Conservation (phyloP, 2,113 vertebrate genomes). For the Peromyscus californicus region DNA sequence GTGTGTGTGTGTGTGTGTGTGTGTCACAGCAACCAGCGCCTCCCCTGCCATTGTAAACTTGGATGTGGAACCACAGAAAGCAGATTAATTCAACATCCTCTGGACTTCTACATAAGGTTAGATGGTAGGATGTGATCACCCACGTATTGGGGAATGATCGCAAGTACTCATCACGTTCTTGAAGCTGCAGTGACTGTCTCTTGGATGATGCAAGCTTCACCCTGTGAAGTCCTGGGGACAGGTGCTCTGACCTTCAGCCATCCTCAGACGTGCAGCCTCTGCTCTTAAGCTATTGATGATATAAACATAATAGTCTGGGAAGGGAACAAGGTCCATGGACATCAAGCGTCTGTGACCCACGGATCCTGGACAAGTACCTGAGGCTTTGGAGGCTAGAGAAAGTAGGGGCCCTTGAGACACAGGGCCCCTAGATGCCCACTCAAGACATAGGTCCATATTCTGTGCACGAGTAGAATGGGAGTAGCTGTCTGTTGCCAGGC, state of each 20-base stretch:
- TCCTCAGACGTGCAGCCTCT: background rate
- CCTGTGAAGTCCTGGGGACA: background rate
- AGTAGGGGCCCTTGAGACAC: too few relatives aligned
- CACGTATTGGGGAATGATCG: background rate
- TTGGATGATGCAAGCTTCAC: background rate
- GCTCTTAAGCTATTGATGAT: background rate
- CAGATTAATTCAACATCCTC: background rate
- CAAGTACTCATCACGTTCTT: background rate
- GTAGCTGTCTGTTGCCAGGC: too few relatives aligned
- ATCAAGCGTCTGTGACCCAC: background rate
- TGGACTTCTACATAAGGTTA: constrained; percentile 11
- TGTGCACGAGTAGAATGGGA: background rate
- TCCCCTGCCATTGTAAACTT: background rate
- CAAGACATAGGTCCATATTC: background rate
- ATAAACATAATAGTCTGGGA: background rate
- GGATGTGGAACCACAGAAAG: constrained; percentile 5
- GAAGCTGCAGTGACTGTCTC: background rate
- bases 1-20: too few relatives aligned
- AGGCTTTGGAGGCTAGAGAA: background rate
- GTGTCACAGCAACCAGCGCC: background rate
- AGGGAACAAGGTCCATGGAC: background rate
- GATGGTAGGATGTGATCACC: background rate
- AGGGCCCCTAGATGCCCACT: background rate
- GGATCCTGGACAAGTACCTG: background rate
- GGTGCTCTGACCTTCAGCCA: too few relatives aligned